phyloP scores from a whole-genome alignment of 2,113 vertebrate genomes.

The Garra rufa region DNA sequence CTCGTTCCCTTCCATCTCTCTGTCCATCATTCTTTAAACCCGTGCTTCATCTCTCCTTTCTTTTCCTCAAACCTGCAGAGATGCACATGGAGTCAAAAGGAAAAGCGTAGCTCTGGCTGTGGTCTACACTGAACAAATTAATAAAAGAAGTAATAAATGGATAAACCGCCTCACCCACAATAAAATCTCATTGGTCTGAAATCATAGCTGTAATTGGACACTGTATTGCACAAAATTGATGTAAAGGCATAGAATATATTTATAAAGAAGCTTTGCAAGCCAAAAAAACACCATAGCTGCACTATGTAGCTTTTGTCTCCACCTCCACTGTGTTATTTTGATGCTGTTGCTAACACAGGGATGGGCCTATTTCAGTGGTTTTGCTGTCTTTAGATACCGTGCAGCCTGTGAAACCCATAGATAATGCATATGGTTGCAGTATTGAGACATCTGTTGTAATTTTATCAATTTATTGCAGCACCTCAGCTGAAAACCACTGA shows the following conservation, averaged over 20 bases:
- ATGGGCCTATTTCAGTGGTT: conserved; percentile 53
- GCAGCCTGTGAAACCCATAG: neutral
- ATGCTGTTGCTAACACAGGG: conserved; percentile 40
- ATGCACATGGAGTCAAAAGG: conserved; percentile 44
- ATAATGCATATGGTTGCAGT: neutral
- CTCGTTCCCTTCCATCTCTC: conserved; percentile 3
- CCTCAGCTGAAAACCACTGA: conserved; percentile 30
- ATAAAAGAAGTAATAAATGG: neutral
- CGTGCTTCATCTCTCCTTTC: neutral
- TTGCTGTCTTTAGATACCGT: neutral
- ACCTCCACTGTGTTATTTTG: conserved; percentile 32
- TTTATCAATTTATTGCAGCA: neutral
- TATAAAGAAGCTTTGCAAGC: neutral
- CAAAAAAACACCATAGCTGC: neutral
- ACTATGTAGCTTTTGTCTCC: conserved; percentile 47
- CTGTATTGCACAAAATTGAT: neutral
- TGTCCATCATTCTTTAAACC: conserved; percentile 1
- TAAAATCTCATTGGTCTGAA: neutral
- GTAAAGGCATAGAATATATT: neutral
- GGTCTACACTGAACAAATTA: conserved; percentile 2
- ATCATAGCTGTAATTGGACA: neutral
- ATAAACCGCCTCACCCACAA: neutral
- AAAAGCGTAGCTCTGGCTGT: neutral
- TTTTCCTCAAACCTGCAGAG: conserved; percentile 22
- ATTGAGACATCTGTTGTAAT: neutral